Conservation (phyloP, 2,797 vertebrate genomes). For the Pseudomugil tenellus region DNA sequence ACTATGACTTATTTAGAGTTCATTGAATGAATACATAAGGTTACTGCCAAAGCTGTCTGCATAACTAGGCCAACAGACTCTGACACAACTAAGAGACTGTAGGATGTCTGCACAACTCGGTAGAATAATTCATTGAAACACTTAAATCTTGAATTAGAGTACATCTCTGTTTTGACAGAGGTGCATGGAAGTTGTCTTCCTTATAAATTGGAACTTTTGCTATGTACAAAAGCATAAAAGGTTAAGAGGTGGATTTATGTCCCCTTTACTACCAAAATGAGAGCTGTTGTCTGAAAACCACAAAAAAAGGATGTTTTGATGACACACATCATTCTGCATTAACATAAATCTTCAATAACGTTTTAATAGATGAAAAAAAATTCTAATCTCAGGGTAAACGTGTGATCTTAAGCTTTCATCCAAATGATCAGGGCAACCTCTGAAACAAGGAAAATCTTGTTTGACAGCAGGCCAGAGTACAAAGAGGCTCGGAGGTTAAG, state of each 20-base stretch:
- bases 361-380: conserved; percentile 29
- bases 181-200: conserved; percentile 61
- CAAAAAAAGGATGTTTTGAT: conserved; percentile 22
- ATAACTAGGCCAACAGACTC: conserved; percentile 71
- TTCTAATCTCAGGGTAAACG: conserved; percentile 44
- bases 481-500: conserved; percentile 80
- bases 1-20: conserved; percentile 78
- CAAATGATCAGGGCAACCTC: conserved; percentile 62
- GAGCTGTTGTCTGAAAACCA: conserved; percentile 25
- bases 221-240: conserved; percentile 31
- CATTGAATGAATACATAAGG: conserved; percentile 74
- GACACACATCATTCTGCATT: conserved; percentile 34
- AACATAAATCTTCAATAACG: conserved; percentile 45
- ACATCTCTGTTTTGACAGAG: conserved; percentile 48
- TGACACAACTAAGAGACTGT: conserved; percentile 68
- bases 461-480: conserved; percentile 50
- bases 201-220: conserved; percentile 40
- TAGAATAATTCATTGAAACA: conserved; percentile 71
- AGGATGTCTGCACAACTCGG: conserved; percentile 63
- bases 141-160: conserved; percentile 63
- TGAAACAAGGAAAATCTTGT: conserved; percentile 40
- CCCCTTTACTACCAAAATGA: conserved; percentile 41
- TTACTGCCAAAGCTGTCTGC: conserved; percentile 72
- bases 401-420: conserved; percentile 55
- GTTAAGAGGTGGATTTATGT: conserved; percentile 45